Conservation (phyloP, 2,797 vertebrate species). For the Triplophysa bombifrons region DNA sequence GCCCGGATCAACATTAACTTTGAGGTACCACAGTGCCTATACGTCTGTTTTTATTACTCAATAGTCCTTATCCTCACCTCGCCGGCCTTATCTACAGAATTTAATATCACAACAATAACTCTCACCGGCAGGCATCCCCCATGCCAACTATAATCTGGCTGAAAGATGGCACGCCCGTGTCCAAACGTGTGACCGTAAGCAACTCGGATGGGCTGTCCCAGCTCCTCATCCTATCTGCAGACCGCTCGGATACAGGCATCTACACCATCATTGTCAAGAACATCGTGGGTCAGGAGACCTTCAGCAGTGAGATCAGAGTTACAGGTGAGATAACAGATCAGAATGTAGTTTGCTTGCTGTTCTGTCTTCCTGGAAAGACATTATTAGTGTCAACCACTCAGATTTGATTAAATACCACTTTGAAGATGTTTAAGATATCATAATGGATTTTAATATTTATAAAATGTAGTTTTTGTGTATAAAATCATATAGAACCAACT, state of each 20-base stretch:
- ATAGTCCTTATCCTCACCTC: background rate
- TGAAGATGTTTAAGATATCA: too few relatives aligned
- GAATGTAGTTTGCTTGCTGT: too few relatives aligned
- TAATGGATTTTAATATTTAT: too few relatives aligned
- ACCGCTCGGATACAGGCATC: slow-evolving; percentile 77
- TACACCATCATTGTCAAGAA: slow-evolving; percentile 80
- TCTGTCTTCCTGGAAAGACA: too few relatives aligned
- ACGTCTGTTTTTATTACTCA: background rate
- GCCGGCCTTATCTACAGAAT: background rate
- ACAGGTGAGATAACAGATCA: slow-evolving; percentile 75
- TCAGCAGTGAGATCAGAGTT: slow-evolving; percentile 80
- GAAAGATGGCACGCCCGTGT: slow-evolving; percentile 79
- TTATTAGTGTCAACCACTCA: too few relatives aligned
- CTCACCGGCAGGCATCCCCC: slow-evolving; percentile 78
- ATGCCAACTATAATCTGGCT: slow-evolving; percentile 81
- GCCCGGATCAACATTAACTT: slow-evolving; percentile 80
- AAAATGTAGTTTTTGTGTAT: too few relatives aligned
- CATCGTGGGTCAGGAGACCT: slow-evolving; percentile 74
- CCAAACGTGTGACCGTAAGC: slow-evolving; percentile 70
- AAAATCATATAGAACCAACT: too few relatives aligned
- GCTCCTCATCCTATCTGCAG: slow-evolving; percentile 78
- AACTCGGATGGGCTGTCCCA: slow-evolving; percentile 76
- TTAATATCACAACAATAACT: background rate
- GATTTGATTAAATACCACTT: too few relatives aligned
- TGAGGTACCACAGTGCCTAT: slow-evolving; percentile 64